phyloP scores from a whole-genome alignment of 2,888 invertebrate species.

The Hydraecia micacea region DNA sequence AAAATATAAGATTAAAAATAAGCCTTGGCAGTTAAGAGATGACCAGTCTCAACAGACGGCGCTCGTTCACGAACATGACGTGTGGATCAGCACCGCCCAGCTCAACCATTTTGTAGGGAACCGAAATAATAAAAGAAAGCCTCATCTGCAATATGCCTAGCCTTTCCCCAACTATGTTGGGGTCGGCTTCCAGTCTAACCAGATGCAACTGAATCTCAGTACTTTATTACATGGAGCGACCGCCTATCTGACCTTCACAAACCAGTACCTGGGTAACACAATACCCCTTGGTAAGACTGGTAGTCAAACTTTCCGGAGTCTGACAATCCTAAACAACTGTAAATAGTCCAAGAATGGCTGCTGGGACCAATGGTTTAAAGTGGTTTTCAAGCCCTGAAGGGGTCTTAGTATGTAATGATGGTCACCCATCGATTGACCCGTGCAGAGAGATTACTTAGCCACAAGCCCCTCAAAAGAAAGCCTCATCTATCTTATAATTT shows the following conservation, averaged over 20 bases:
- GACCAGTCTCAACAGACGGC: no score
- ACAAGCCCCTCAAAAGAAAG: neutral
- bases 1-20: no score
- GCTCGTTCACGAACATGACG: no score
- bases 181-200: neutral
- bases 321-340: neutral
- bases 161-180: neutral
- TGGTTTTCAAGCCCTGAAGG: neutral
- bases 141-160: neutral
- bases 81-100: no score
- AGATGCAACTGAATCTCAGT: neutral
- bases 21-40: no score
- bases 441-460: neutral
- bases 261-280: neutral
- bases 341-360: neutral
- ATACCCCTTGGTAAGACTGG: neutral
- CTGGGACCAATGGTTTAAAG: neutral
- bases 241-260: neutral
- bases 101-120: no score
- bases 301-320: neutral
- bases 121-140: no score
- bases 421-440: neutral
- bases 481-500: neutral
- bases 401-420: neutral
- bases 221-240: neutral